Evolutionary conservation across 35 echinoderm and acorn worm species (phyloP).

Genomic region (Apostichopus japonicus): DNA sequence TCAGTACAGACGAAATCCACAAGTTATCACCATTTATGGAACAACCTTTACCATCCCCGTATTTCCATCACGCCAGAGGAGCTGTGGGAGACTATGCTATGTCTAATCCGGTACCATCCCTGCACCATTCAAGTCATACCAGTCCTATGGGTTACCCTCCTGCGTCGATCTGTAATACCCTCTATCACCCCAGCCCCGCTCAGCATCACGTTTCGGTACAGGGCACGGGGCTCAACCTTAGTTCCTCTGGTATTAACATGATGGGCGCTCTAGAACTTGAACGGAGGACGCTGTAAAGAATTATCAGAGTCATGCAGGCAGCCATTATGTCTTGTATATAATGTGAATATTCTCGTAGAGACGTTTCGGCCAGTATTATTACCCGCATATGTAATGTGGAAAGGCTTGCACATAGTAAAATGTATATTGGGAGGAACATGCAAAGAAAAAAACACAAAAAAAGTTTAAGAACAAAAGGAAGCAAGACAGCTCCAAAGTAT

Average conservation of each 20-base stretch:
- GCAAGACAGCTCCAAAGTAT: too few species aligned
- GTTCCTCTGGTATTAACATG: slow-evolving; percentile 79
- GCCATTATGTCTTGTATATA: not conserved
- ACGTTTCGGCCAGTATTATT: slow-evolving; percentile 4
- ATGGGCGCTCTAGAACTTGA: slow-evolving; percentile 76
- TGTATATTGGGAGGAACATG: too few species aligned
- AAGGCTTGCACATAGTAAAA: too few species aligned
- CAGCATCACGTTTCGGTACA: slow-evolving; percentile 74
- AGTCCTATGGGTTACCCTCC: slow-evolving; percentile 83
- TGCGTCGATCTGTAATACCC: slow-evolving; percentile 77
- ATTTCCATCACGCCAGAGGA: slow-evolving; percentile 67
- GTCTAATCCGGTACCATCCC: slow-evolving; percentile 50
- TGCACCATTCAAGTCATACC: slow-evolving; percentile 62
- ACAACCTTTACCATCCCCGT: slow-evolving; percentile 65
- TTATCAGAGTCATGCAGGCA: not conserved
- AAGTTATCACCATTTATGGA: slow-evolving; percentile 87
- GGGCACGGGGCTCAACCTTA: slow-evolving; percentile 66
- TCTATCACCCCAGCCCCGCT: slow-evolving; percentile 72
- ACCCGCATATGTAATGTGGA: too few species aligned
- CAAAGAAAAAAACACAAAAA: too few species aligned
- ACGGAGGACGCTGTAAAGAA: slow-evolving; percentile 37
- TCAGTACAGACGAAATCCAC: slow-evolving; percentile 76
- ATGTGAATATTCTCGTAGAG: not conserved
- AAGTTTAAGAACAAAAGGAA: too few species aligned
- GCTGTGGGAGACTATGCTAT: slow-evolving; percentile 49